Evolutionary conservation across 2,888 invertebrate species (phyloP).

Genomic region (Epinotia nisella): DNA sequence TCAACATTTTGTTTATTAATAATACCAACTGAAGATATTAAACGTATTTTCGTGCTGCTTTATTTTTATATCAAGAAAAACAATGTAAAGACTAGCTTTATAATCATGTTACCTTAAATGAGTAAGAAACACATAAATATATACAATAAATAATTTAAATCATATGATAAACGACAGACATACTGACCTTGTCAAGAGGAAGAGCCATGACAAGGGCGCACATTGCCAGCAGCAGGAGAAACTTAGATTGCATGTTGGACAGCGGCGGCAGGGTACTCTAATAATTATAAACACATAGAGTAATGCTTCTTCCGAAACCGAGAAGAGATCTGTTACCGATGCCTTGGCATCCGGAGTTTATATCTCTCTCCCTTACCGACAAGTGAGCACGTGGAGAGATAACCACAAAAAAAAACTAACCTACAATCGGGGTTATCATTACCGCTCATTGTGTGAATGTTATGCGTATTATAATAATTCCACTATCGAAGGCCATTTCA

Average conservation of each 20-base stretch:
- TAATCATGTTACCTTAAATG: no score
- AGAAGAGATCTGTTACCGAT: background rate
- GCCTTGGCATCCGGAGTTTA: background rate
- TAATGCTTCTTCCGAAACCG: background rate
- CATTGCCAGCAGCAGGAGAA: background rate
- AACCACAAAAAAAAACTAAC: background rate
- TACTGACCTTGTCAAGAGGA: background rate
- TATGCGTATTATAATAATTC: no score
- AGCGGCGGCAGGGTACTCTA: background rate
- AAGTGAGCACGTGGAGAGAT: background rate
- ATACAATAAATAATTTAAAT: no score
- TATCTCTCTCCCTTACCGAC: background rate
- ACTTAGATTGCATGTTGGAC: conserved; percentile 8
- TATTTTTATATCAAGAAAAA: no score
- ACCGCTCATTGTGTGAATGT: background rate
- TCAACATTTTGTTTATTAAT: no score
- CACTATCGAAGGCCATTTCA: no score
- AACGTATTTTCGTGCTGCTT: no score
- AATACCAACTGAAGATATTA: no score
- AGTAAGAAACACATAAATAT: no score
- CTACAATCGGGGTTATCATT: conserved; percentile 7
- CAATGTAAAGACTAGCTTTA: no score
- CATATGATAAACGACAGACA: no score
- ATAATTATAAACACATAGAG: background rate
- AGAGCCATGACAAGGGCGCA: background rate